Base-by-base conservation (phyloP, 2,888 invertebrate species). In the Asteroscopus sphinx region DNA sequence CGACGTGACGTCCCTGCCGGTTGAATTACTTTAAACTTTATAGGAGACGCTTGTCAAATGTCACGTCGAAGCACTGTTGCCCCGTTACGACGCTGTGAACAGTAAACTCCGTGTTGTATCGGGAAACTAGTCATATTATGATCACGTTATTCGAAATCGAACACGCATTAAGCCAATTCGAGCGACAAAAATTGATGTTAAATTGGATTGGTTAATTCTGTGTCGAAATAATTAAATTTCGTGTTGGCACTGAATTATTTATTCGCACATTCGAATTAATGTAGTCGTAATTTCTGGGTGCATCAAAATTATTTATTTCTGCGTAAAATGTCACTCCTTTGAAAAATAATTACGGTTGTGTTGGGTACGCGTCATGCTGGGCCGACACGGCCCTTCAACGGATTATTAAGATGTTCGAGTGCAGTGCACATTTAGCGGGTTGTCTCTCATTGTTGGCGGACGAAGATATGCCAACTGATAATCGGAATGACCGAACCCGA, bases 401-500 rank as follows among this genome's bases (percentile, higher is more conserved):
- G 85, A 83, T 86, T 91, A 93, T 91, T 92, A 91, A 92, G 92
- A 91, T 88, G 91, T 93, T 89, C 86, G 81, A 82, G 70, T 74
- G 76, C 73, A 68, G 74, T 76, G 83, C 80, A 80, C 85, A 82
- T 88, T 87, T 87, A 86, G 80, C 86, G 80, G 81, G 82, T 84
- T 88, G 86, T 87, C 88, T 85, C 82, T 86, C 86, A 85, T 86
- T 87, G 88, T 87, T 84, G 84, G 77, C 76, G 68, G 75, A 71
- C 73, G 69, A 73, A 90, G 90, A 93, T 90, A 87, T 85, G 86
- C 84, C 80, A 82, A 74, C 83, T 83, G 91, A 92, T 92, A 91
- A 92, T 86, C 86, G 76, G 80, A 81, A 85, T 84, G 83, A 81
- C 80, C 80, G 81, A 79, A 80, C 79, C 79, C 77, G 78, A 73